A percentile compares a stretch with the other conserved stretches of the same genome.
phyloP scores from a whole-genome alignment of 1,140 invertebrate genomes.

The Oreohelix idahoensis region DNA sequence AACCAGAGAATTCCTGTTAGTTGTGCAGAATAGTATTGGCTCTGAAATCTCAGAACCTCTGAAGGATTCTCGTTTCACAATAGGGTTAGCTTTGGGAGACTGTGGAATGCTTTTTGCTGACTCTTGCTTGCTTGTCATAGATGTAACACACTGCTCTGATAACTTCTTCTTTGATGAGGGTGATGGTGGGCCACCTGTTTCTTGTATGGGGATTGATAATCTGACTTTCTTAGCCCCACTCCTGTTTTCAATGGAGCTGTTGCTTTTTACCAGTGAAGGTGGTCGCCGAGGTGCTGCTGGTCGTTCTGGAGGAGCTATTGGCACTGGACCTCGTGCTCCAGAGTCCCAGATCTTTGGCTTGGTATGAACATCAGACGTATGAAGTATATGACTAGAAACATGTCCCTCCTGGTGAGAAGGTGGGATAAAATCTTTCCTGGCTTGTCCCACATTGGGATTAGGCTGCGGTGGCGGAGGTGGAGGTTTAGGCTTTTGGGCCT shows the following conservation, averaged over 20 bases:
- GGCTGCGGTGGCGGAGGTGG: slow-evolving; percentile 37
- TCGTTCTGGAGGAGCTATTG: slow-evolving; percentile 17
- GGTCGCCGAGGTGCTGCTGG: slow-evolving; percentile 19
- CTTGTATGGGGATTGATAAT: slow-evolving; percentile 22
- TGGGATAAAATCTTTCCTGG: slow-evolving; percentile 29
- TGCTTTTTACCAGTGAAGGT: not conserved
- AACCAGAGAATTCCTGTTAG: slow-evolving; percentile 51
- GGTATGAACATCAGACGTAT: not conserved
- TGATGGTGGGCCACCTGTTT: slow-evolving; percentile 13
- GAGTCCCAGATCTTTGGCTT: slow-evolving; percentile 38
- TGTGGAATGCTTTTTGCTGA: slow-evolving; percentile 14
- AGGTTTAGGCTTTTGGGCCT: slow-evolving; percentile 37
- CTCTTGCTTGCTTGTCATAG: slow-evolving; percentile 4
- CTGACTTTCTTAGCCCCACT: slow-evolving; percentile 15
- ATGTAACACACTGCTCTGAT: slow-evolving; percentile 11
- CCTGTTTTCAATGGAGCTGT: slow-evolving; percentile 17
- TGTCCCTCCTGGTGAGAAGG: slow-evolving; percentile 2
- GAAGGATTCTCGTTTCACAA: slow-evolving; percentile 46
- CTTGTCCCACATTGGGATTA: slow-evolving; percentile 9
- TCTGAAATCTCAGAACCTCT: slow-evolving; percentile 49
- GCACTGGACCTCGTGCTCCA: slow-evolving; percentile 10
- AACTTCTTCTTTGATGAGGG: slow-evolving; percentile 25
- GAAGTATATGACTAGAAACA: not conserved
- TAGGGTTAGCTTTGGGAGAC: slow-evolving; percentile 19
- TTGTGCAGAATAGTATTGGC: slow-evolving; percentile 52